Conservation (phyloP, 2,113 vertebrate species). For the Lampris incognitus region DNA sequence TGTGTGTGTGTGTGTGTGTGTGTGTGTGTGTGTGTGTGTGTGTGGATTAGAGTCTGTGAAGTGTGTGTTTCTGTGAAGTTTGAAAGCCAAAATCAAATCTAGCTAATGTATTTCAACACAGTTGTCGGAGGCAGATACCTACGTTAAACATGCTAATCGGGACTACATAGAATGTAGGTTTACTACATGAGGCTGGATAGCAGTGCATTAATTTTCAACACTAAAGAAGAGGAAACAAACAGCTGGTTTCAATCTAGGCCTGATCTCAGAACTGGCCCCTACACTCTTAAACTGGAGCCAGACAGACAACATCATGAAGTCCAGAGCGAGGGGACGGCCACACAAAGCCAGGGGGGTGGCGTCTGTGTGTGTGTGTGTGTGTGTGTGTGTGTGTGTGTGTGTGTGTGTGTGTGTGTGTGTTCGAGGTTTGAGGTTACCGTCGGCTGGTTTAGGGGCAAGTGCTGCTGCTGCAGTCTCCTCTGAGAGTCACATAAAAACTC, state of each 20-base stretch:
- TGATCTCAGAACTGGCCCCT: constrained; percentile 51
- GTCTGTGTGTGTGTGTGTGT: too few species aligned
- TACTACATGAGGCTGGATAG: constrained; percentile 13
- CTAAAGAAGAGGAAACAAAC: constrained; percentile 38
- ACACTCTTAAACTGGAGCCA: constrained; percentile 50
- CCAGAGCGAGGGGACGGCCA: constrained; percentile 46
- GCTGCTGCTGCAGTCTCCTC: constrained; percentile 35
- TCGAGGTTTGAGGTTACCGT: background rate
- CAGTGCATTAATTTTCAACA: constrained; percentile 18
- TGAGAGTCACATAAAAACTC: constrained; percentile 59
- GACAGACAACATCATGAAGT: constrained; percentile 62
- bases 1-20: too few species aligned
- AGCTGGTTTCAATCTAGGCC: constrained; percentile 64
- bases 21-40: too few species aligned
- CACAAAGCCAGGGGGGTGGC: constrained; percentile 23
- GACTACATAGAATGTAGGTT: constrained; percentile 7
- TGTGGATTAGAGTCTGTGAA: too few species aligned
- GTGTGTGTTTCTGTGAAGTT: too few species aligned
- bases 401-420: too few species aligned
- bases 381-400: too few species aligned
- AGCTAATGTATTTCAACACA: background rate
- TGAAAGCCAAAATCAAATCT: too few species aligned
- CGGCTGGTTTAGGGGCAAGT: constrained; percentile 12
- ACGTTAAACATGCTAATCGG: background rate
- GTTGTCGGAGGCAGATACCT: constrained; percentile 2